A percentile compares a stretch with the other conserved stretches of the same genome.
Conservation (phyloP, 2,888 invertebrate genomes). For the Alloscopus bannaensis region DNA sequence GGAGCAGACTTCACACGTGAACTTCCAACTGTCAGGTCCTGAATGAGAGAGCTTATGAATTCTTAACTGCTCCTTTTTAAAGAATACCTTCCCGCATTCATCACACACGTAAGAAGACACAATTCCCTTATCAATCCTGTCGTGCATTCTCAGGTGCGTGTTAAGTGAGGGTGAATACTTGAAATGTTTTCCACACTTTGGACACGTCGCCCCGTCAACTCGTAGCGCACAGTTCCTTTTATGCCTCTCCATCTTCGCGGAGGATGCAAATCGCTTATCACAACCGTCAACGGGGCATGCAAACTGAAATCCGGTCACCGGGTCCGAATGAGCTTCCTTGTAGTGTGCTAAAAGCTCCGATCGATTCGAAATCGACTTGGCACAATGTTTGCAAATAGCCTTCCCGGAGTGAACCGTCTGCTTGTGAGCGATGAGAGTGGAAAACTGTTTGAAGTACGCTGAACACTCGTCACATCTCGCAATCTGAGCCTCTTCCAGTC, state of each 20-base stretch:
- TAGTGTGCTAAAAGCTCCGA: too few species aligned
- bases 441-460: too few species aligned
- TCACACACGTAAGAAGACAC: neutral
- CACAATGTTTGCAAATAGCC: too few species aligned
- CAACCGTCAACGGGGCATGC: neutral
- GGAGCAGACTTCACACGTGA: constrained; percentile 9
- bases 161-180: neutral
- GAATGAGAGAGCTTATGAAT: constrained; percentile 1
- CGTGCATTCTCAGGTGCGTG: neutral
- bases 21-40: constrained; percentile 14
- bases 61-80: neutral
- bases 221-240: neutral
- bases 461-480: too few species aligned
- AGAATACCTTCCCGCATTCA: neutral
- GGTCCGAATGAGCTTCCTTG: too few species aligned
- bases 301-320: too few species aligned
- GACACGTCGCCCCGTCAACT: constrained; percentile 2
- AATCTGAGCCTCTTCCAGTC: too few species aligned
- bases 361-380: too few species aligned
- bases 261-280: neutral
- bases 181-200: neutral
- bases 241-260: neutral
- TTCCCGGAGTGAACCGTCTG: too few species aligned
- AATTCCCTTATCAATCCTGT: neutral
- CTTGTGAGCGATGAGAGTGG: too few species aligned